Conservation (phyloP, 2,888 invertebrate genomes). For the Cataglyphis cursor region DNA sequence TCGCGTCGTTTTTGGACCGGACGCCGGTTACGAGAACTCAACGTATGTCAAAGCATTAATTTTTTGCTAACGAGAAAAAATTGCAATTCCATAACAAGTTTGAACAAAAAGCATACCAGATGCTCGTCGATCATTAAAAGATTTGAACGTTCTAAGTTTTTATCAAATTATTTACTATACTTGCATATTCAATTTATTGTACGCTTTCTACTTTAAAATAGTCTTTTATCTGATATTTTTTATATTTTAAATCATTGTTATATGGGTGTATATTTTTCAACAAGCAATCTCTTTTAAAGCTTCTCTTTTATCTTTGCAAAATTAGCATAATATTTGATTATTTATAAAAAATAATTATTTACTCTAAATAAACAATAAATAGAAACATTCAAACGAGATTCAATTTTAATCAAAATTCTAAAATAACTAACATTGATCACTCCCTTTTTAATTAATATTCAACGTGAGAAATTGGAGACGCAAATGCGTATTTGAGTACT, state of each 20-base stretch:
- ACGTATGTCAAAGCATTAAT: slow-evolving; percentile 30
- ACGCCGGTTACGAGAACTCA: neutral
- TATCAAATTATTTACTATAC: neutral
- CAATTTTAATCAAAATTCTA: neutral
- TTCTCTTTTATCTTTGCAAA: neutral
- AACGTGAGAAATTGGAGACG: neutral
- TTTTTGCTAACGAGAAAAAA: slow-evolving; percentile 18
- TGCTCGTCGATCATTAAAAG: neutral
- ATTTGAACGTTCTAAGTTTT: neutral
- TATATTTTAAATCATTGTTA: neutral
- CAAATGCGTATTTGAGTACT: neutral
- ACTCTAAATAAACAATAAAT: neutral
- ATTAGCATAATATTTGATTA: neutral
- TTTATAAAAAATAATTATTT: neutral
- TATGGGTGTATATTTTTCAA: neutral
- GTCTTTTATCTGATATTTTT: neutral
- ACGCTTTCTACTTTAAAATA: neutral
- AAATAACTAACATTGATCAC: neutral
- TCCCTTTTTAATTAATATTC: neutral
- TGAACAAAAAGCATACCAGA: neutral
- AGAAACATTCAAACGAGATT: neutral
- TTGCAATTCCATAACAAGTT: neutral
- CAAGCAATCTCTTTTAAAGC: too few species aligned
- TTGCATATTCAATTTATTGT: neutral
- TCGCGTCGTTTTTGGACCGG: neutral